phyloP scores from a whole-genome alignment of 2,888 invertebrate species.

The Athalia rosae region DNA sequence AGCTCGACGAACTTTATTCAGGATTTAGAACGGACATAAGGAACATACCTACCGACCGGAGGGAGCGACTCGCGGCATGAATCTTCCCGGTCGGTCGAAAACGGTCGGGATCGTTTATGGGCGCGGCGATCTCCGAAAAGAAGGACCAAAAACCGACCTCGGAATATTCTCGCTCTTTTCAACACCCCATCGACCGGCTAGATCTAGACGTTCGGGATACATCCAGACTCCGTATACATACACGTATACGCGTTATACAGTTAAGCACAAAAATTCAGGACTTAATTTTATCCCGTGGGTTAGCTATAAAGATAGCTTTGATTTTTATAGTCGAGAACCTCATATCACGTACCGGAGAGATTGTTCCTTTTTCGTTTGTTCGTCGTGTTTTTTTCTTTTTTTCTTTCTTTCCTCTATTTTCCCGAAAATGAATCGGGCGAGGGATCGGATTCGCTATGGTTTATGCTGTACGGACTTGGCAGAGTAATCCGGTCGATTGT shows the following conservation, averaged over 20 bases:
- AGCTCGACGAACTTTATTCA: too few species aligned
- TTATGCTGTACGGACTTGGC: too few species aligned
- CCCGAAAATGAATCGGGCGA: too few species aligned
- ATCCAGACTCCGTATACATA: neutral
- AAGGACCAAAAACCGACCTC: slow-evolving; percentile 13
- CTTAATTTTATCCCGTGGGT: neutral
- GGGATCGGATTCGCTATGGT: neutral
- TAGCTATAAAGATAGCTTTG: neutral
- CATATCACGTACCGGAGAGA: neutral
- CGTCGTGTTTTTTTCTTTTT: too few species aligned
- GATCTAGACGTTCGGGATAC: slow-evolving; percentile 23
- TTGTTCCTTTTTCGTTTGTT: too few species aligned
- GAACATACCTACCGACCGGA: too few species aligned
- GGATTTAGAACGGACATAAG: too few species aligned
- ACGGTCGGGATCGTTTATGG: slow-evolving; percentile 41
- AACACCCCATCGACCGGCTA: slow-evolving; percentile 1
- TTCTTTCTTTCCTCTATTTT: too few species aligned
- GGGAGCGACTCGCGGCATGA: neutral
- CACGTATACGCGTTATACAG: slow-evolving; percentile 22
- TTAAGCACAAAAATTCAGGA: slow-evolving; percentile 19
- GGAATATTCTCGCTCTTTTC: slow-evolving; percentile 16
- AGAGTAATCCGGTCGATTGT: neutral
- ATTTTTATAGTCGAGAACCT: neutral
- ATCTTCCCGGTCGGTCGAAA: slow-evolving; percentile 13
- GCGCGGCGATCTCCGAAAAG: slow-evolving; percentile 43